A percentile compares a stretch with the other conserved stretches of the same genome.
These are phyloP conservation scores for Pherbina coryleti DNA, from an alignment of 2,888 invertebrate species.

Conservation along the genomic window DNA sequence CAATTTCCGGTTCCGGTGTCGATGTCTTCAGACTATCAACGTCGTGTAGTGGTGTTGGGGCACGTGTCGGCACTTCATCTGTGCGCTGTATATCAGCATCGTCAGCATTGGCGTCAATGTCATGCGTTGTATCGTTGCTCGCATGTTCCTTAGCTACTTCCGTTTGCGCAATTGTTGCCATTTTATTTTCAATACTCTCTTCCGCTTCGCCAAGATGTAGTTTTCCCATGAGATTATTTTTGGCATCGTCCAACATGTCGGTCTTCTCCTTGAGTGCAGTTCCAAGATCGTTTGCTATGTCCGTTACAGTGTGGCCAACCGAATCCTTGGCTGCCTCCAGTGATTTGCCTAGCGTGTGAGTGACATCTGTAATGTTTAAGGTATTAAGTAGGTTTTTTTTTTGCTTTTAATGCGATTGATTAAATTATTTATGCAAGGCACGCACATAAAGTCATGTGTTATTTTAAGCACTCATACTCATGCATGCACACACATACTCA, in stretches of 20 bases:
- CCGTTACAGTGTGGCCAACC: conserved; percentile 59
- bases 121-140: not conserved
- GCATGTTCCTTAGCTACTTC: not conserved
- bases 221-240: conserved; percentile 60
- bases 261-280: conserved; percentile 58
- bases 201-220: conserved; percentile 53
- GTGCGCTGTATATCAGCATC: conserved; percentile 10
- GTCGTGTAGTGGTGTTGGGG: conserved; percentile 57
- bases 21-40: conserved; percentile 66
- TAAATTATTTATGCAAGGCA: conserved; percentile 18
- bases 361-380: conserved; percentile 52
- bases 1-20: conserved; percentile 68
- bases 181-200: not conserved
- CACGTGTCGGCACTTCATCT: conserved; percentile 37
- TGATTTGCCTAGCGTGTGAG: conserved; percentile 53
- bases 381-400: not conserved
- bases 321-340: conserved; percentile 63
- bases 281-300: conserved; percentile 60
- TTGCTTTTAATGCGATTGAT: not conserved
- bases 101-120: conserved; percentile 11
- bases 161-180: conserved; percentile 23
- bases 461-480: conserved; percentile 13
- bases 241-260: conserved; percentile 57
- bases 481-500: conserved; percentile 41
- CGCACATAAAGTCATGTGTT: not conserved